Percentiles rank a stretch among this genome's conserved stretches.
Conservation (phyloP, 2,113 vertebrate species). For the Neopipo cinnamomea region DNA sequence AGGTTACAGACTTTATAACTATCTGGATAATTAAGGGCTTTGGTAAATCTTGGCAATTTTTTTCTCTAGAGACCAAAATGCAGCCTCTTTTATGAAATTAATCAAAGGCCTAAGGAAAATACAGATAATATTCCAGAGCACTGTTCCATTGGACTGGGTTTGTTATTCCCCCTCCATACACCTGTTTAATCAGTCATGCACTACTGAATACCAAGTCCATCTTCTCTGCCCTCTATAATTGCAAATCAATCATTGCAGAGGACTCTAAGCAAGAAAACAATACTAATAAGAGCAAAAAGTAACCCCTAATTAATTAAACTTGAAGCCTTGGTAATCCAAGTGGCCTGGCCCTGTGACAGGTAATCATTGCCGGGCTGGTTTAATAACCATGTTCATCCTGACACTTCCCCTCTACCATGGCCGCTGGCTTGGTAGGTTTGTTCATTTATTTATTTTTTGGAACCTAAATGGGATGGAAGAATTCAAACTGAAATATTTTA, state of each 20-base stretch:
- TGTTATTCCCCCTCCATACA: not conserved
- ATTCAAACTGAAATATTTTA: not conserved
- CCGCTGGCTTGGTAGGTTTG: accelerated
- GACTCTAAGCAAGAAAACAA: not conserved
- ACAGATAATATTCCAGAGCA: not conserved
- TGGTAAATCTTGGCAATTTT: not conserved
- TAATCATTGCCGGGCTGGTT: not conserved
- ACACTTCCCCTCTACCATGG: not conserved
- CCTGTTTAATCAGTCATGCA: not conserved
- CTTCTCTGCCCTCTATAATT: not conserved
- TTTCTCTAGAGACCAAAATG: not conserved
- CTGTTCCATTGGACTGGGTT: not conserved
- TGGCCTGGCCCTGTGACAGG: not conserved
- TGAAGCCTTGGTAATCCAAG: not conserved
- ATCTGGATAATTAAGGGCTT: not conserved
- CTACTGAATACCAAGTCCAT: not conserved
- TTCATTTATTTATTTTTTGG: not conserved
- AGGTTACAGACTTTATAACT: not conserved
- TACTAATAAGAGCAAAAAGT: not conserved
- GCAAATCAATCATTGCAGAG: slow-evolving; percentile 25
- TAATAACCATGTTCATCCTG: not conserved
- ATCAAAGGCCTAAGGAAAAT: not conserved
- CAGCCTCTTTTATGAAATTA: not conserved
- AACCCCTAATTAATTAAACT: not conserved
- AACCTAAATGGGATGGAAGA: not conserved